These are phyloP conservation scores for Eupithecia centaureata DNA, from an alignment of 2,888 invertebrate genomes.

Conservation along the genomic window DNA sequence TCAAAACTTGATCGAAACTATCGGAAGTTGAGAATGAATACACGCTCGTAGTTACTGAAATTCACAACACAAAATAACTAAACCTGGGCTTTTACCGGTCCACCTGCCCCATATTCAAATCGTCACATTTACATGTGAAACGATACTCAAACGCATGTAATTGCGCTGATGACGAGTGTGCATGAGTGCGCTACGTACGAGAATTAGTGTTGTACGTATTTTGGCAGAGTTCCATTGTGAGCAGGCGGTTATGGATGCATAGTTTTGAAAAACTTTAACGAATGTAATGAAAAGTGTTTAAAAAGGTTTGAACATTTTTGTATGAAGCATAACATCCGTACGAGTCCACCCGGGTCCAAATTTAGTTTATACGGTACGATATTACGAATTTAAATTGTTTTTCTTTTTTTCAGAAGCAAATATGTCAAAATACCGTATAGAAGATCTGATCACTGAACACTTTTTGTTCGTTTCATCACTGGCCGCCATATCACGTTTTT, in stretches of 20 bases:
- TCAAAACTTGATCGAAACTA: too few relatives aligned
- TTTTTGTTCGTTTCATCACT: too few relatives aligned
- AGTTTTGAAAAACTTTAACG: constrained; percentile 1
- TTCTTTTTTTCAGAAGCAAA: too few relatives aligned
- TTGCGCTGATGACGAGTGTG: constrained; percentile 34
- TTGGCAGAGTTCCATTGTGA: constrained; percentile 24
- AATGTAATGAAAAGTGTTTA: neutral
- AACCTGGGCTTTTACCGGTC: neutral
- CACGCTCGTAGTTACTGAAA: neutral
- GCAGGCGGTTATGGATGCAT: neutral
- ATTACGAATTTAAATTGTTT: too few relatives aligned
- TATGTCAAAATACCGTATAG: too few relatives aligned
- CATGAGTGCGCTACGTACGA: constrained; percentile 14
- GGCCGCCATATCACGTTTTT: too few relatives aligned
- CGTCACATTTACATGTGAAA: constrained; percentile 46
- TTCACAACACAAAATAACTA: constrained; percentile 2
- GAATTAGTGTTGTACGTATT: constrained; percentile 21
- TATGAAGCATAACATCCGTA: too few relatives aligned
- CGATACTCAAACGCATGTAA: constrained; percentile 43
- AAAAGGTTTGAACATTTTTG: too few relatives aligned
- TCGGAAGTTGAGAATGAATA: neutral
- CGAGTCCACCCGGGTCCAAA: too few relatives aligned
- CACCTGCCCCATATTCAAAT: constrained; percentile 32
- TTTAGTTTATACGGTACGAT: too few relatives aligned
- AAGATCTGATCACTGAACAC: too few relatives aligned